Percentiles rank a stretch among this genome's conserved stretches.
phyloP scores from a whole-genome alignment of 2,888 invertebrate species.

The Flexamia atlantica region DNA sequence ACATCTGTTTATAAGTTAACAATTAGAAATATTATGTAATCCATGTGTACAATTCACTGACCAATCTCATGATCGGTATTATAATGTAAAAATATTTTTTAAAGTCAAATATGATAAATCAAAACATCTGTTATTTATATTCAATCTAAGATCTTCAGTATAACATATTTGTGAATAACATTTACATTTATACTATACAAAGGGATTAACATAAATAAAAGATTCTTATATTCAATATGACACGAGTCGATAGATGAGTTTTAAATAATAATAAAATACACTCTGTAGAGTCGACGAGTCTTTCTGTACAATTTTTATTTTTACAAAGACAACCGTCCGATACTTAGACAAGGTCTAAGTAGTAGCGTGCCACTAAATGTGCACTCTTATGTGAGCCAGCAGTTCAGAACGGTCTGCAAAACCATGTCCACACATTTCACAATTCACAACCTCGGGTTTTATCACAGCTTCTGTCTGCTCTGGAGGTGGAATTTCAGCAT shows the following conservation, averaged over 20 bases:
- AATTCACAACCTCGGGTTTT: conserved; percentile 76
- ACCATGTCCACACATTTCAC: conserved; percentile 89
- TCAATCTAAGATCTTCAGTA: conserved; percentile 52
- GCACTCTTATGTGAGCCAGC: conserved; percentile 88
- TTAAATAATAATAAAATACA: conserved; percentile 57
- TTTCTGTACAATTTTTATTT: conserved; percentile 52
- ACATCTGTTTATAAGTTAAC: conserved; percentile 51
- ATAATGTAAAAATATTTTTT: conserved; percentile 56
- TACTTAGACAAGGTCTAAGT: conserved; percentile 61
- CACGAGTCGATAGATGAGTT: conserved; percentile 52
- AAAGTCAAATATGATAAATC: conserved; percentile 34
- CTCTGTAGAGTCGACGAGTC: conserved; percentile 25
- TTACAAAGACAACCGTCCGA: conserved; percentile 37
- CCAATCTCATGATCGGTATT: conserved; percentile 6
- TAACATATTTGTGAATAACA: conserved; percentile 41
- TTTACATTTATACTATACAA: conserved; percentile 53
- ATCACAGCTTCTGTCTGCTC: conserved; percentile 66
- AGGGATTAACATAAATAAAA: conserved; percentile 54
- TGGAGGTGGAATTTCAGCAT: conserved; percentile 46
- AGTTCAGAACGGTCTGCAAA: conserved; percentile 86
- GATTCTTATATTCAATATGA: conserved; percentile 58
- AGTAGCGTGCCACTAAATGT: conserved; percentile 76
- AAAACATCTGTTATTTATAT: conserved; percentile 36
- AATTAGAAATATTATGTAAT: conserved; percentile 45
- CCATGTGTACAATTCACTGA: conserved; percentile 5